Conservation (phyloP, 2,113 vertebrate genomes). For the Sceloporus undulatus region DNA sequence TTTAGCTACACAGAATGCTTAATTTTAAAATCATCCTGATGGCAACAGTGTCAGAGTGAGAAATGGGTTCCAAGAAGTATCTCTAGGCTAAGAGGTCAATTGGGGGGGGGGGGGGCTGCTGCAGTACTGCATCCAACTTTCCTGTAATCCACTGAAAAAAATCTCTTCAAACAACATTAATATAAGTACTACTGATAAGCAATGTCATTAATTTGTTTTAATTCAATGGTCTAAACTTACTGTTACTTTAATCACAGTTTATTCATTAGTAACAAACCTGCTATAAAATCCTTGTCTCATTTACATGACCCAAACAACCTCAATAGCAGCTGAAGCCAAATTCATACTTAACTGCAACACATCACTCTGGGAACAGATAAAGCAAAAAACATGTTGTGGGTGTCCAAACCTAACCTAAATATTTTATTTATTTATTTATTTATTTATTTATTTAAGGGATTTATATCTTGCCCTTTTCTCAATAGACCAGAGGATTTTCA, state of each 20-base stretch:
- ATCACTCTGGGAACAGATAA: background rate
- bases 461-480: no score
- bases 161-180: background rate
- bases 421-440: no score
- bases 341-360: background rate
- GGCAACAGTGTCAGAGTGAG: background rate
- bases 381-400: background rate
- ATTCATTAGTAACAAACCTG: background rate
- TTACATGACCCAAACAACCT: background rate
- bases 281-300: background rate
- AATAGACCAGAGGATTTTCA: background rate
- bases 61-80: background rate
- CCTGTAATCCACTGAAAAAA: background rate
- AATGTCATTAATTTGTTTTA: background rate
- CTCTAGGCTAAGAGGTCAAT: background rate
- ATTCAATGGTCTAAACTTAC: background rate
- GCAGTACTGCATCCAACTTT: background rate
- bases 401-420: background rate
- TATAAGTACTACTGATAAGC: background rate
- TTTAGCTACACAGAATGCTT: background rate
- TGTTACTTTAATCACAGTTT: background rate
- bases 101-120: no score
- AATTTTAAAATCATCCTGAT: background rate
- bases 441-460: no score
- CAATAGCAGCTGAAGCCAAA: conserved; percentile 85